Evolutionary conservation across 2,888 invertebrate species (phyloP).

Genomic region (Heteromurus nitidus): DNA sequence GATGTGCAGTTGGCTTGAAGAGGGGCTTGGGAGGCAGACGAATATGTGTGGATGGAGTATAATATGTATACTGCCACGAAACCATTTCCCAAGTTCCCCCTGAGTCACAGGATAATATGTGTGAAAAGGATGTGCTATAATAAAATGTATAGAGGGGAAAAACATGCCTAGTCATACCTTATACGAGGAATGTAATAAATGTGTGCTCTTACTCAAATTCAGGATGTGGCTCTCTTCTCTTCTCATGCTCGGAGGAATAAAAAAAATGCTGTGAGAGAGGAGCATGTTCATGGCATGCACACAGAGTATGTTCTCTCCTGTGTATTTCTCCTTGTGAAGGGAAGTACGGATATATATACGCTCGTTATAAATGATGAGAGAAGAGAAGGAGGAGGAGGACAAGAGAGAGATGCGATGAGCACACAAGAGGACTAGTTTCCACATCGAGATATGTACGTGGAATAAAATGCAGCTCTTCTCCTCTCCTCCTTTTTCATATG

Average conservation of each 20-base stretch:
- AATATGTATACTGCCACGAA: background rate
- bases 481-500: conserved; percentile 39
- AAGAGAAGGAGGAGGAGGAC: conserved; percentile 28
- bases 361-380: conserved; percentile 14
- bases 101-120: conserved; percentile 34
- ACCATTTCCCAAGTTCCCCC: conserved; percentile 55
- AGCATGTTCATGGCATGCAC: conserved; percentile 1
- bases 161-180: conserved; percentile 46
- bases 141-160: conserved; percentile 6
- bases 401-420: conserved; percentile 12
- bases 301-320: conserved; percentile 17
- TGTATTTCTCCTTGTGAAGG: conserved; percentile 23
- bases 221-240: conserved; percentile 40
- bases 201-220: conserved; percentile 9
- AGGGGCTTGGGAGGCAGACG: conserved; percentile 44
- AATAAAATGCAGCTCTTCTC: conserved; percentile 41
- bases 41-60: conserved; percentile 36
- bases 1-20: conserved; percentile 4
- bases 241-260: conserved; percentile 32
- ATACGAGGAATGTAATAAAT: conserved; percentile 7
- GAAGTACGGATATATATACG: background rate
- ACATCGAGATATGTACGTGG: conserved; percentile 44
- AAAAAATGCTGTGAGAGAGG: conserved; percentile 10
- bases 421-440: conserved; percentile 36
- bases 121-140: conserved; percentile 15